These are phyloP conservation scores for Drosophila robusta DNA, from an alignment of 2,888 invertebrate species.

Conservation along the genomic window DNA sequence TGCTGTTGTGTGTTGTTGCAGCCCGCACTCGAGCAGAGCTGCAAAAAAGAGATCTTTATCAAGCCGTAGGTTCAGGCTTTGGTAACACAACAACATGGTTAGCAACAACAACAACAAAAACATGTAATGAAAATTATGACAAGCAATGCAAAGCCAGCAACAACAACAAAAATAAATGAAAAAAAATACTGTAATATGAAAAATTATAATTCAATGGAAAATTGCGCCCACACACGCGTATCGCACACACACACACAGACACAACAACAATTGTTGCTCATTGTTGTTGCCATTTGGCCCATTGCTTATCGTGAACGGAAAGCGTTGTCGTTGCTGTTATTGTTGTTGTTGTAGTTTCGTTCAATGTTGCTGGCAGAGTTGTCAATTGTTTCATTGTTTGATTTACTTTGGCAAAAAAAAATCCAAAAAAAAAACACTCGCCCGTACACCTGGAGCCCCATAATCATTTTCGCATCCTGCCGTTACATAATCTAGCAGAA, in stretches of 20 bases:
- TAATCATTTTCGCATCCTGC: slow-evolving; percentile 20
- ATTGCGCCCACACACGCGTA: slow-evolving; percentile 73
- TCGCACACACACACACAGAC: slow-evolving; percentile 32
- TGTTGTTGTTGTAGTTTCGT: slow-evolving; percentile 36
- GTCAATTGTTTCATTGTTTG: slow-evolving; percentile 29
- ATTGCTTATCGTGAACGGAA: slow-evolving; percentile 65
- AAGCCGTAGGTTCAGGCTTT: slow-evolving; percentile 67
- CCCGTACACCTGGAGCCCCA: background rate
- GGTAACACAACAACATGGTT: slow-evolving; percentile 52
- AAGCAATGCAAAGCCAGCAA: slow-evolving; percentile 57
- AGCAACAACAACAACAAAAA: slow-evolving; percentile 37
- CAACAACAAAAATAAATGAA: slow-evolving; percentile 29
- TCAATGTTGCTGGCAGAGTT: slow-evolving; percentile 32
- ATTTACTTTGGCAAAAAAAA: slow-evolving; percentile 6
- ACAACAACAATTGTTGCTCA: slow-evolving; percentile 35
- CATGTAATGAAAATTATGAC: slow-evolving; percentile 81
- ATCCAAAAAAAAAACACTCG: background rate
- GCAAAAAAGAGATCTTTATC: slow-evolving; percentile 74
- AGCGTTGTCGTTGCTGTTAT: slow-evolving; percentile 58
- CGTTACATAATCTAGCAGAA: slow-evolving; percentile 7
- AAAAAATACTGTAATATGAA: slow-evolving; percentile 52
- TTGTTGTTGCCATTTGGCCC: slow-evolving; percentile 46
- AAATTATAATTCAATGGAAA: slow-evolving; percentile 79
- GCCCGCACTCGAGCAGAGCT: slow-evolving; percentile 60
- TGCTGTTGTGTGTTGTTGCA: slow-evolving; percentile 43